Evolutionary conservation across 2,888 invertebrate genomes (phyloP).

Genomic region (Himalopsyche kuldschensis): DNA sequence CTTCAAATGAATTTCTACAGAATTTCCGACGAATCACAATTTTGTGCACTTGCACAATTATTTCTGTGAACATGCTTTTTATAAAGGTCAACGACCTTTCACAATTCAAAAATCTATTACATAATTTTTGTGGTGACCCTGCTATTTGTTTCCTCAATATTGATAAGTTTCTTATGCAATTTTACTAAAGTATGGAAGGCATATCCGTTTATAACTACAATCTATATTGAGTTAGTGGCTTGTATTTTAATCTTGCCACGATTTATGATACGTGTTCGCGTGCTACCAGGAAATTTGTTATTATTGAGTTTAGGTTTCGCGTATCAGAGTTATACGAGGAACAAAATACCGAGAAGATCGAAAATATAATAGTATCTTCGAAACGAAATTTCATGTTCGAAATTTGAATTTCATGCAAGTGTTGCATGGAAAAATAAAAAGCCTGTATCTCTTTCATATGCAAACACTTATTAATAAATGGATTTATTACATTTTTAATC

Average conservation of each 20-base stretch:
- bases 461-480: too few species aligned
- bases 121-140: not conserved
- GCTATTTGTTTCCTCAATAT: not conserved
- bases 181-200: not conserved
- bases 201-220: not conserved
- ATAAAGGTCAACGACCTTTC: not conserved
- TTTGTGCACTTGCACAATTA: too few species aligned
- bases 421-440: too few species aligned
- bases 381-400: not conserved
- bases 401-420: not conserved
- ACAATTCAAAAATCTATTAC: not conserved
- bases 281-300: not conserved
- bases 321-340: not conserved
- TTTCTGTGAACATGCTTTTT: not conserved
- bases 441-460: too few species aligned
- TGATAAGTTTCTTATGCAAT: not conserved
- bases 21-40: too few species aligned
- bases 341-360: not conserved
- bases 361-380: not conserved
- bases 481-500: too few species aligned
- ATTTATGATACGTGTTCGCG: not conserved
- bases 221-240: not conserved
- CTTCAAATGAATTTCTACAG: too few species aligned
- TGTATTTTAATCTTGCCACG: not conserved
- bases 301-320: not conserved